Evolutionary conservation across 2,113 vertebrate species (phyloP), one percentile per base, ranked within the genome.

Genomic region (Hirundichthys speculiger): DNA sequence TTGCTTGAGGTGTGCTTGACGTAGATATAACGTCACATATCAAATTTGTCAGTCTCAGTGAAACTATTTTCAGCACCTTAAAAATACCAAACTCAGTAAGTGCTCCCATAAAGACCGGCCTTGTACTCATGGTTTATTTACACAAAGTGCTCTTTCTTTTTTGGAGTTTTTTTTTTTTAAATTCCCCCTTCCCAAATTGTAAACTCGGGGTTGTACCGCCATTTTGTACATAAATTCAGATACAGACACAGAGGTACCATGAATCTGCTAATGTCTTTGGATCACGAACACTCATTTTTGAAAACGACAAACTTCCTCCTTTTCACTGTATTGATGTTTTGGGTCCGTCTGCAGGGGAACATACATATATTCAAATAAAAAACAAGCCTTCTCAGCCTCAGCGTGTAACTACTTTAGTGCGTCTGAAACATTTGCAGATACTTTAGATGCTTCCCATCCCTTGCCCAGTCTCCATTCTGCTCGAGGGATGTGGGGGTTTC

Each of bases 81-180:
- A 46, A 7, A 20, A 12, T 61, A 2, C 19, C 13, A 25, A 27
- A 45, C 4, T 43, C 54, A 12, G 18, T 41, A 72, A 69, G 34
- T 2, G 0, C 3, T 47, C n/a, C 34, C 19, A 40, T 51, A 21
- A 60, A 22, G 22, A 47, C 24, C 61, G 24, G 42, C 42, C 48
- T 34, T 34, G 45, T 50, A 25, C 13, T 56, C 38, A 22, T 58
- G 50, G 15, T 40, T 64, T 65, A 15, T 76, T 73, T n/a, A 62
- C 16, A 52, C 13, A 27, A 25, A 41, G 19, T 61, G 43, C 30
- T 52, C n/a, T 19, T 46, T 50, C 25, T 40, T 50, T 46, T 58
- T 24, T 20, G 1, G 13, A 34, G 13, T 25, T 13, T 13, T 40
- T 72, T 66, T 62, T 21, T 52, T 0, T 22, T 45, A 16, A 54